A percentile compares a stretch with the other conserved stretches of the same genome.
Evolutionary conservation across 2,888 invertebrate genomes (phyloP).

Genomic region (Ichneumon xanthorius): DNA sequence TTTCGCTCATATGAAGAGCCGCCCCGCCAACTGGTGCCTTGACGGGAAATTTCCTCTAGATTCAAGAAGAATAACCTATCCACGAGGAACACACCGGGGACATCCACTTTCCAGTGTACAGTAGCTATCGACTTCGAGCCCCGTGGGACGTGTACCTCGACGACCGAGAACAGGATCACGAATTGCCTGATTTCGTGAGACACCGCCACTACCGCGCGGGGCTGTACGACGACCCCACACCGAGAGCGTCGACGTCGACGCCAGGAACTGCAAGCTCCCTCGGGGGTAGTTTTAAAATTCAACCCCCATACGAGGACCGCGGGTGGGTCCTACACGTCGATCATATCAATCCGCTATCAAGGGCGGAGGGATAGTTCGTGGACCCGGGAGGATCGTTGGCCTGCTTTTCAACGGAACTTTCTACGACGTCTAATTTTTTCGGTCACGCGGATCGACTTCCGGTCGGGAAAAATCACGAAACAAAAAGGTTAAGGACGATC

Average conservation of each 20-base stretch:
- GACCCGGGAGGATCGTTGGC: conserved; percentile 30
- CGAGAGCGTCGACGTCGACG: conserved; percentile 63
- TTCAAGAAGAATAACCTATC: conserved; percentile 19
- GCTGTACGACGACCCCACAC: conserved; percentile 37
- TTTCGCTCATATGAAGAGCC: too few species aligned
- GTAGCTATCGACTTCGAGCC: conserved; percentile 68
- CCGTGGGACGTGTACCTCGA: conserved; percentile 81
- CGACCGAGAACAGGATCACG: conserved; percentile 81
- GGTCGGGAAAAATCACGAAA: neutral
- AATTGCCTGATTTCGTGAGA: conserved; percentile 83
- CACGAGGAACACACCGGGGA: conserved; percentile 49
- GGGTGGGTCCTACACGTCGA: conserved; percentile 76
- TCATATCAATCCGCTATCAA: conserved; percentile 81
- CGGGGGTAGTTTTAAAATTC: conserved; percentile 84
- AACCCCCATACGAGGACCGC: conserved; percentile 80
- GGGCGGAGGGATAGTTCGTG: neutral
- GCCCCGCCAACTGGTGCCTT: too few species aligned
- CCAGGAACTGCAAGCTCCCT: conserved; percentile 72
- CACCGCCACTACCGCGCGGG: conserved; percentile 46
- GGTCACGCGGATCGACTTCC: neutral
- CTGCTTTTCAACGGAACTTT: conserved; percentile 26
- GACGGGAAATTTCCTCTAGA: neutral
- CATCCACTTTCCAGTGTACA: conserved; percentile 65
- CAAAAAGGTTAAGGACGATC: neutral
- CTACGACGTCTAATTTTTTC: conserved; percentile 1